Conservation (phyloP, 2,888 invertebrate species). For the Caenorhabditis drosophilae region DNA sequence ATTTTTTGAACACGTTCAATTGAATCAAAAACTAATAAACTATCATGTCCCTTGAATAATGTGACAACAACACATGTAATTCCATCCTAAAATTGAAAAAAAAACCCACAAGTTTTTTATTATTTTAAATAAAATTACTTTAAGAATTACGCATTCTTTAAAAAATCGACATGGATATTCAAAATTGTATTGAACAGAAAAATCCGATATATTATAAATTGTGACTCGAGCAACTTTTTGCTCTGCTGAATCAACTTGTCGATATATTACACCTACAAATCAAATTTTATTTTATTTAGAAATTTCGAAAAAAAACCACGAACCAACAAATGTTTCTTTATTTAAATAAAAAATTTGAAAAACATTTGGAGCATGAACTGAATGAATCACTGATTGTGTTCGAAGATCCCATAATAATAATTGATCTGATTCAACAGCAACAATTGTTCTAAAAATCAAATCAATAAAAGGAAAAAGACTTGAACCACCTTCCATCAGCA, state of each 20-base stretch:
- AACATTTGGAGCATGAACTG: conserved; percentile 48
- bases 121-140: conserved; percentile 17
- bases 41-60: conserved; percentile 57
- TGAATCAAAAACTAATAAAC: conserved; percentile 52
- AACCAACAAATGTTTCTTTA: conserved; percentile 53
- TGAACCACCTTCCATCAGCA: conserved; percentile 43
- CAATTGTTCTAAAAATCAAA: conserved; percentile 17
- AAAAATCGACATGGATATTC: conserved; percentile 62
- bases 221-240: conserved; percentile 59
- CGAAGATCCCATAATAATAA: conserved; percentile 62
- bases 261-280: conserved; percentile 45
- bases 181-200: conserved; percentile 54
- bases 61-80: conserved; percentile 31
- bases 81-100: conserved; percentile 35
- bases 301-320: neutral
- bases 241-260: conserved; percentile 60
- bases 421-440: conserved; percentile 50
- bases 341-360: conserved; percentile 55
- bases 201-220: conserved; percentile 46
- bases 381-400: conserved; percentile 59
- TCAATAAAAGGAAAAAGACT: neutral
- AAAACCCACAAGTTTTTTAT: too few relatives aligned
- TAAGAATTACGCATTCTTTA: conserved; percentile 52
- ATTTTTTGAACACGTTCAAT: conserved; percentile 52
- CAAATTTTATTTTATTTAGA: neutral